A percentile compares a stretch with the other conserved stretches of the same genome.
Conservation (phyloP, 2,888 invertebrate species). For the Orthosia incerta region DNA sequence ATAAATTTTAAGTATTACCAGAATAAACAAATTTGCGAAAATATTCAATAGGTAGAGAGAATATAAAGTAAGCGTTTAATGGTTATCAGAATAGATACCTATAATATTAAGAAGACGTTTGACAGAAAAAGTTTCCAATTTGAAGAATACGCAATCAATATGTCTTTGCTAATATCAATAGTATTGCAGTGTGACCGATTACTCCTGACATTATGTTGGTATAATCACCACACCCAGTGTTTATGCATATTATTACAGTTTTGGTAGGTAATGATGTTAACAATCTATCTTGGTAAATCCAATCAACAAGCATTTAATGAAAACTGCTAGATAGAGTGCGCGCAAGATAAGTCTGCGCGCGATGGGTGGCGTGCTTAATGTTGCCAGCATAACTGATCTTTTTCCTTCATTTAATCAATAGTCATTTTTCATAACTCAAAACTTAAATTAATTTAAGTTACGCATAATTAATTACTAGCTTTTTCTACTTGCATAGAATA, state of each 20-base stretch:
- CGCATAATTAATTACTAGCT: no score
- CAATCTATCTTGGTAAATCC: conserved; percentile 39
- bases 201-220: conserved; percentile 55
- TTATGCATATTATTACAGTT: conserved; percentile 27
- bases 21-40: conserved; percentile 16
- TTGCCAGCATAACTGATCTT: no score
- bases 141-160: conserved; percentile 22
- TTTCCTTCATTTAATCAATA: no score
- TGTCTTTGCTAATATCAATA: conserved; percentile 36
- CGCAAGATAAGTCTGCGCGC: no score
- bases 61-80: conserved; percentile 8
- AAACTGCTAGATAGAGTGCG: conserved; percentile 7
- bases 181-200: conserved; percentile 41
- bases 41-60: conserved; percentile 9
- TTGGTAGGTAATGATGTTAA: conserved; percentile 39
- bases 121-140: neutral
- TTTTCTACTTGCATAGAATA: no score
- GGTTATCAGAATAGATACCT: neutral
- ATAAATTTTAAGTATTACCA: conserved; percentile 17
- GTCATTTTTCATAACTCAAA: no score
- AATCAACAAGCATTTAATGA: conserved; percentile 40
- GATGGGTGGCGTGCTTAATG: no score
- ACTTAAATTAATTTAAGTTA: no score
- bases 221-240: conserved; percentile 50
- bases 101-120: neutral